Evolutionary conservation across 2,113 vertebrate genomes (phyloP), one percentile per base, ranked within the genome.

Genomic region (Tachycineta bicolor): DNA sequence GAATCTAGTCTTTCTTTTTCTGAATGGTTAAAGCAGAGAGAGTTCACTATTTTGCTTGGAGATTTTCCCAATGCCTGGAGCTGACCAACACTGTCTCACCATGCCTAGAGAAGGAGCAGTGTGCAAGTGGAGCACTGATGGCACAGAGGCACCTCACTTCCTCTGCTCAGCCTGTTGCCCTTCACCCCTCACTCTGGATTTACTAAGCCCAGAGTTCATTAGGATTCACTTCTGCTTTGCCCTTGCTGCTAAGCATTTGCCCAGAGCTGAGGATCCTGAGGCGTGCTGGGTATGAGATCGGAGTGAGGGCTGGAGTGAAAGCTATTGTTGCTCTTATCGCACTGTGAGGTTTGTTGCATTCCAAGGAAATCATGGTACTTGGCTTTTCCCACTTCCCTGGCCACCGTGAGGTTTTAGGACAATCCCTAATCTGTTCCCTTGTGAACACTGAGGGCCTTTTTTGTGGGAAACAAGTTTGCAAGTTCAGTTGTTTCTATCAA

Each of bases 401-500:
- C 73, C 90, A 93, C 76, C 2, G 10, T 71, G 74, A 95, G 58
- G 86, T 74, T 90, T 95, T 87, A 90, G 95, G 90, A 97, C 95
- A 96, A 97, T 95, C 80, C 86, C 53, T 91, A 82, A 94, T 96
- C 93, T 96, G 93, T 94, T 96, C 86, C 88, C 80, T 53, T 75
- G 90, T 82, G 95, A 96, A 96, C 95, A 97, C 93, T 88, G 88
- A 93, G 53, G 37, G 90, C 93, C 83, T 94, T 95, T 96, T 92
- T 96, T 96, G 88, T 96, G 93, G 92, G 89, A 97, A 97, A 95
- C 65, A 95, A 97, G 88, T 92, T 89, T 14, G 5, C 83, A 84
- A 92, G 77, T 94, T 94, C 92, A 92, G 31, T 96, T 95, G 80
- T 95, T 97, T 96, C 88, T 94, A 84, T 95, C 94, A 93, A 93